These are phyloP conservation scores for Thalassophryne amazonica DNA, from an alignment of 2,797 vertebrate genomes.

Conservation along the genomic window DNA sequence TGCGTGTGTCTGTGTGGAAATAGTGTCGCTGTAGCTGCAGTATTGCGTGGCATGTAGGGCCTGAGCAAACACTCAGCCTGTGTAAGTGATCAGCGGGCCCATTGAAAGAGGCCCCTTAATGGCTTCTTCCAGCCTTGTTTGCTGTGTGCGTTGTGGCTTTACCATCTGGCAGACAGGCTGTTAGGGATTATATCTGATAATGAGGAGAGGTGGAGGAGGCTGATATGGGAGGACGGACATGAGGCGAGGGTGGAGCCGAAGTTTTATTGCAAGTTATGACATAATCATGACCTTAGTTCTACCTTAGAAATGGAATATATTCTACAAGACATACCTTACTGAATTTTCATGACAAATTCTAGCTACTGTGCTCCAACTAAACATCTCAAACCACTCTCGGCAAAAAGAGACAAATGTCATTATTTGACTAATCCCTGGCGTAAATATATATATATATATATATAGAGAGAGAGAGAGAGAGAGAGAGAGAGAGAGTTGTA, in stretches of 20 bases:
- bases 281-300: too few relatives aligned
- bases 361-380: too few relatives aligned
- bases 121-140: constrained; percentile 65
- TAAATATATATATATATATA: too few relatives aligned
- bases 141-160: constrained; percentile 54
- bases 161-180: constrained; percentile 72
- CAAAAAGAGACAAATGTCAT: too few relatives aligned
- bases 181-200: constrained; percentile 71
- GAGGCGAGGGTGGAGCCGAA: not conserved
- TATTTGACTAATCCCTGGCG: too few relatives aligned
- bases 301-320: too few relatives aligned
- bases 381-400: too few relatives aligned
- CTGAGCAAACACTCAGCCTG: constrained; percentile 53
- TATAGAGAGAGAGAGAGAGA: too few relatives aligned
- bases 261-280: constrained; percentile 33
- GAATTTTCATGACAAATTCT: too few relatives aligned
- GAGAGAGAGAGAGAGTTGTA: too few relatives aligned
- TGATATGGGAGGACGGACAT: not conserved
- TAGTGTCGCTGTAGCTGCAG: not conserved
- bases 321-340: too few relatives aligned
- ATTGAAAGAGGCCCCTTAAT: constrained; percentile 56
- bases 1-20: constrained; percentile 43
- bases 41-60: constrained; percentile 15
- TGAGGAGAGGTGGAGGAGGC: constrained; percentile 43
- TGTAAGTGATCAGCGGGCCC: constrained; percentile 37